These are phyloP conservation scores for Xestia rhomboidea DNA, from an alignment of 2,888 invertebrate genomes.

Conservation along the genomic window DNA sequence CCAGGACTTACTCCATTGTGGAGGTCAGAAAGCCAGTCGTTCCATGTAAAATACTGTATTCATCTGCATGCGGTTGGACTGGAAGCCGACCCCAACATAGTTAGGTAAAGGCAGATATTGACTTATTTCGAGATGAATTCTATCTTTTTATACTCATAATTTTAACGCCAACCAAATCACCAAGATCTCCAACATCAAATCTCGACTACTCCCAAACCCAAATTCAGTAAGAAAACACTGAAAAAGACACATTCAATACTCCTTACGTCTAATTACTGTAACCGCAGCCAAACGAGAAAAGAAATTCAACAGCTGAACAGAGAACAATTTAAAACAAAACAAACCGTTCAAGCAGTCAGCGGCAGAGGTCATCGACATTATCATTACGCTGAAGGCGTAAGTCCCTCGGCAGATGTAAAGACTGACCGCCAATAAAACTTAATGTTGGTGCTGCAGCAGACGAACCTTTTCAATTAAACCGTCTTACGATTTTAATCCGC, in stretches of 20 bases:
- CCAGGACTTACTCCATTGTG: too few species aligned
- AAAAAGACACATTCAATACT: background rate
- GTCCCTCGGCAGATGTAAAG: conserved; percentile 67
- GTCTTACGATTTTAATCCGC: conserved; percentile 80
- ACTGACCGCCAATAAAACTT: conserved; percentile 82
- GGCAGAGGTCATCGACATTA: conserved; percentile 75
- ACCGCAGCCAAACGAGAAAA: conserved; percentile 7
- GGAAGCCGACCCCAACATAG: too few species aligned
- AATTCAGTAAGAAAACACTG: background rate
- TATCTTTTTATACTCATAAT: background rate
- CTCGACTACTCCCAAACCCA: background rate
- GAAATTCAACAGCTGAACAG: conserved; percentile 18
- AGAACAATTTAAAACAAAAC: conserved; percentile 58
- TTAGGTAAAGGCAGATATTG: too few species aligned
- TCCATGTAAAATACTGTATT: too few species aligned
- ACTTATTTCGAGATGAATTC: too few species aligned
- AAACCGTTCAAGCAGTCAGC: conserved; percentile 59
- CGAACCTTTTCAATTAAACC: conserved; percentile 81
- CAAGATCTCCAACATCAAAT: too few species aligned
- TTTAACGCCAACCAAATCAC: too few species aligned
- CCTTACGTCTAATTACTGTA: conserved; percentile 3
- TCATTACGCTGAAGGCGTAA: conserved; percentile 69
- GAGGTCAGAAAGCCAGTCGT: too few species aligned
- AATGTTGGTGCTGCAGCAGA: conserved; percentile 72
- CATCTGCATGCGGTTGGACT: too few species aligned